A percentile compares a stretch with the other conserved stretches of the same genome.
Conservation (phyloP, 2,888 invertebrate genomes). For the Girardia tigrina region DNA sequence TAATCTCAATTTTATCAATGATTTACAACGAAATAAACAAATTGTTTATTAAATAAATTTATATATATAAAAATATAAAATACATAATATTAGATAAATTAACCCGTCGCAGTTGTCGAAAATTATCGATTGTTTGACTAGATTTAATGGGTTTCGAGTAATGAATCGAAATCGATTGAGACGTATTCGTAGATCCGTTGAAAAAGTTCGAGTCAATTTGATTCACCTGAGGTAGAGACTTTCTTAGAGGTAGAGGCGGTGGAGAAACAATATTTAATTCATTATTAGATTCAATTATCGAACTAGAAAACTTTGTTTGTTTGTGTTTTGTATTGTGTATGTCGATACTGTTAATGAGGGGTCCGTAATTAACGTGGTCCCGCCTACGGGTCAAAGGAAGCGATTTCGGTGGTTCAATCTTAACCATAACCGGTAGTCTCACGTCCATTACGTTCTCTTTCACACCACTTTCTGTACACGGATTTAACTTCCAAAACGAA, state of each 20-base stretch:
- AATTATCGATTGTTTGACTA: neutral
- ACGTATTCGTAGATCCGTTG: neutral
- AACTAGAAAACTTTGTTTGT: constrained; percentile 8
- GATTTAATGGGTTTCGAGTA: constrained; percentile 1
- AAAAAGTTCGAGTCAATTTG: neutral
- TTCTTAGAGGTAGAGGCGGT: neutral
- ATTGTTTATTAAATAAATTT: neutral
- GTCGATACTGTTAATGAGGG: neutral
- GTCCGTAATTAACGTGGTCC: neutral
- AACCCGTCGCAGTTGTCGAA: neutral
- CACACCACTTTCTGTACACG: neutral
- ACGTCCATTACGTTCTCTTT: neutral
- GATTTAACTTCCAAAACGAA: constrained; percentile 20
- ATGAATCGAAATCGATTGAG: neutral
- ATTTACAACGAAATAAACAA: neutral
- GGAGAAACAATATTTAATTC: neutral
- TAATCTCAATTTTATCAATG: neutral
- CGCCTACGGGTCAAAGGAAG: neutral
- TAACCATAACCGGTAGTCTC: neutral
- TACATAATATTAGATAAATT: neutral
- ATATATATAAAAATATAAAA: neutral
- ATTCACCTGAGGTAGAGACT: constrained; percentile 15
- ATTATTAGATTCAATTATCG: neutral
- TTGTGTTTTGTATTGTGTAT: constrained; percentile 15
- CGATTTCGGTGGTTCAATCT: neutral